Evolutionary conservation across 2,797 vertebrate species (phyloP), one percentile per base, ranked within the genome.

Genomic region (Pogonophryne albipinna): DNA sequence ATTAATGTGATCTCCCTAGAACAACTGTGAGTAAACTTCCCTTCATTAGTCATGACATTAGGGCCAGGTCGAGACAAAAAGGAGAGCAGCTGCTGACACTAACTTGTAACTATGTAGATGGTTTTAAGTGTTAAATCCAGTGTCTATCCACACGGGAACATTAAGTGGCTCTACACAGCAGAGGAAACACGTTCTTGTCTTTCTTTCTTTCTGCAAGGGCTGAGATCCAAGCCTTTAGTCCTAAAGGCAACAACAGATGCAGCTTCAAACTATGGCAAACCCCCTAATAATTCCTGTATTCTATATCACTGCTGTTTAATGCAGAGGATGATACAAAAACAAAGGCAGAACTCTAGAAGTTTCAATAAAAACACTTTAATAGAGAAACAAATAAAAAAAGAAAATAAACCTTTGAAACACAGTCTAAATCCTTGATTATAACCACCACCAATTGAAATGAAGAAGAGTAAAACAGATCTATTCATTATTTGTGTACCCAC

Each of bases 341-440:
- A 12, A 57, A 76, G 74, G 78, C 17, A 23, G 8, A 84, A 71
- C 49, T 70, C 82, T 0, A 71, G 71, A 61, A 9, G 27, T 53
- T 69, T 88, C 91, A 91, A 90, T 92, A 93, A 92, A 95, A 94
- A 93, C 92, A 94, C 92, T 93, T 93, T 92, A 91, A 94, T 86
- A 90, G 92, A 93, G 90, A 93, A 94, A 93, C 90, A 93, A 91
- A 92, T 83, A 79, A 84, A 85, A 27, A 90, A 90, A 90, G 59
- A 77, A 89, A 89, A 86, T 52, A 90, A 87, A 88, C 74, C 74
- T 92, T 93, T 92, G 77, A 92, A 93, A 93, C 92, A 94, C 92
- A 93, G 90, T 92, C 91, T 92, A 93, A 91, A 89, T 91, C 88
- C 89, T 92, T 93, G 89, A 93, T 92, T 90, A 92, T 85, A 91